Evolutionary conservation across 1,140 invertebrate species (phyloP), one percentile per base, ranked within the genome.

Genomic region (Diabrotica undecimpunctata): DNA sequence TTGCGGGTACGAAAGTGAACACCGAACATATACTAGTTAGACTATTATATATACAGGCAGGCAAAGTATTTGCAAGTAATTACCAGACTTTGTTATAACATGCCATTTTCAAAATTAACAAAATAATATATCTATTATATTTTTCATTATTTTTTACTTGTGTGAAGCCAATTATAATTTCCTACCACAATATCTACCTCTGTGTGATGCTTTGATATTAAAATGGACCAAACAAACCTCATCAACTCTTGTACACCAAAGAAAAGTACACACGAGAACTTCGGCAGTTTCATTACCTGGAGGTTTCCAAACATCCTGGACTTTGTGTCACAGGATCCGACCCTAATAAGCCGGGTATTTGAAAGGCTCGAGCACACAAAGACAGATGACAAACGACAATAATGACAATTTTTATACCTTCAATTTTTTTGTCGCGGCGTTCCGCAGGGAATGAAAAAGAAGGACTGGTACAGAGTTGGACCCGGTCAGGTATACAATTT

Each of bases 301-400:
- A 62, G 61, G 63, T 69, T 69, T 62, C 65, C 55, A 72, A 72
- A 72, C 70, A 72, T 72, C 70, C 70, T 72, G 70, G 61, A 70
- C 68, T 72, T 72, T 72, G 68, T 72, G 70, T 59, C 62, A 61
- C 65, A 70, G 62, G 62, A 68, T 61, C 68, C 65, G 67, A 67
- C 70, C 70, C 66, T 72, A 72, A 72, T 72, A 72, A 72, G 68
- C 70, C 65, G 58, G 65, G 41, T 59, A 65, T 69, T 69, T 65
- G 60, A 66, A 71, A 65, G 57, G 54, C 64, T 67, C 63, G 55
- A 54, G 58, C 59, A 65, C 62, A 71, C 65, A 69, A 71, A 71
- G 61, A 62, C 67, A 71, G 67, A 69, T 70, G 68, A 70, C 65
- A 64, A 67, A 70, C 66, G 70, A 71, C 67, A 71, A 69, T 67